Conservation (phyloP, 1,140 invertebrate species). For the Potamilus streckersoni region DNA sequence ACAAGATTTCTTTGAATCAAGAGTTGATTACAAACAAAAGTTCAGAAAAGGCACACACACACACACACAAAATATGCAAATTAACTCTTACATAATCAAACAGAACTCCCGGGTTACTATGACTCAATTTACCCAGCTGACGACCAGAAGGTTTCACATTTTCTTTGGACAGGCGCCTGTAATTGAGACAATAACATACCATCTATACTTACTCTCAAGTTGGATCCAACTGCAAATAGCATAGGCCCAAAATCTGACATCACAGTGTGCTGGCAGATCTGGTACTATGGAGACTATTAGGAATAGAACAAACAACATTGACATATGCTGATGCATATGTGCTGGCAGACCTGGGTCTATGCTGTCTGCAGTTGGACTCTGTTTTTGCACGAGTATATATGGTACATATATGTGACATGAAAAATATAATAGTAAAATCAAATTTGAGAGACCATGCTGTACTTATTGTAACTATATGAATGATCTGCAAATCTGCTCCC, state of each 20-base stretch:
- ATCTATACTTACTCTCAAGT: not conserved
- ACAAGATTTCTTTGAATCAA: too few species aligned
- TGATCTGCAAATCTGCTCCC: not conserved
- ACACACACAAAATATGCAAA: not conserved
- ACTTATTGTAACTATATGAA: not conserved
- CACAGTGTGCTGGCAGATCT: not conserved
- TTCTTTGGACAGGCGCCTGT: constrained; percentile 91
- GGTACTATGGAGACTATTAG: not conserved
- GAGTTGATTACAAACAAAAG: too few species aligned
- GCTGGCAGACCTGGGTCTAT: too few species aligned
- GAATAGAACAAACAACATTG: not conserved
- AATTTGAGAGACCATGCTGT: not conserved
- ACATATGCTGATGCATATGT: too few species aligned
- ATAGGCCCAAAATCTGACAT: not conserved
- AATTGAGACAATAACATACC: constrained; percentile 18
- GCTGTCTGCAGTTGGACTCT: too few species aligned
- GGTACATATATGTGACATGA: too few species aligned
- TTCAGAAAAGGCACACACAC: not conserved
- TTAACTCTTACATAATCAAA: constrained; percentile 89
- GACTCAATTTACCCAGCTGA: constrained; percentile 95
- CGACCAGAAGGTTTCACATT: constrained; percentile 97
- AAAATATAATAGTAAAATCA: too few species aligned
- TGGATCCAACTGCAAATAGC: not conserved
- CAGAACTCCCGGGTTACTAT: constrained; percentile 93
- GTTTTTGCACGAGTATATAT: too few species aligned